Conservation (phyloP, 1,140 invertebrate species). For the Anadara kagoshimensis region DNA sequence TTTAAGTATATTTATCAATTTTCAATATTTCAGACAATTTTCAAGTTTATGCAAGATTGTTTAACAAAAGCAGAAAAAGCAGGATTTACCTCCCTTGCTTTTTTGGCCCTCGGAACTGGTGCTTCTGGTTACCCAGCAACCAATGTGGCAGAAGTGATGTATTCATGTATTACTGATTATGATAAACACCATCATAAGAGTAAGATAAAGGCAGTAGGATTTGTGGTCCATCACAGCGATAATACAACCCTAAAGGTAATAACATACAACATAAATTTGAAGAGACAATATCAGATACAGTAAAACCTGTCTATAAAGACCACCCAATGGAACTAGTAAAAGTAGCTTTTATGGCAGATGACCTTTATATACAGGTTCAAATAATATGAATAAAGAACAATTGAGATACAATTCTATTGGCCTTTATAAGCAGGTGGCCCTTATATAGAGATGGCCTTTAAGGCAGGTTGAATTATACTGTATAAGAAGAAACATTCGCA, state of each 20-base stretch:
- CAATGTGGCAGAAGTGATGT: conserved; percentile 45
- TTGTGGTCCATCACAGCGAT: conserved; percentile 49
- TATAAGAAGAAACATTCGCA: too few species aligned
- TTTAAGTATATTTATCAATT: too few species aligned
- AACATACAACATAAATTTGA: neutral
- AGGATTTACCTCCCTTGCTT: conserved; percentile 25
- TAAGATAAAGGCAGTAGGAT: conserved; percentile 33
- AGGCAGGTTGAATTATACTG: too few species aligned
- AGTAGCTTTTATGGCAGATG: too few species aligned
- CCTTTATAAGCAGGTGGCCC: too few species aligned
- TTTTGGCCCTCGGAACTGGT: conserved; percentile 53
- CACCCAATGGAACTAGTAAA: too few species aligned
- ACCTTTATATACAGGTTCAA: too few species aligned
- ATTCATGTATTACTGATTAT: conserved; percentile 26
- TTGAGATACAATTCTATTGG: too few species aligned
- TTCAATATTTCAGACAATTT: conserved; percentile 7
- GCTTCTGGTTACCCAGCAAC: conserved; percentile 36
- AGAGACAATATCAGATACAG: too few species aligned
- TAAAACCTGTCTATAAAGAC: too few species aligned
- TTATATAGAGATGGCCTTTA: too few species aligned
- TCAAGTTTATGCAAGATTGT: conserved; percentile 23
- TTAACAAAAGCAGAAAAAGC: conserved; percentile 17
- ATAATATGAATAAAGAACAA: too few species aligned
- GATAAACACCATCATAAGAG: conserved; percentile 4
- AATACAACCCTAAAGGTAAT: conserved; percentile 29